Conservation (phyloP, 2,113 vertebrate species). For the Copsychus sechellarum region DNA sequence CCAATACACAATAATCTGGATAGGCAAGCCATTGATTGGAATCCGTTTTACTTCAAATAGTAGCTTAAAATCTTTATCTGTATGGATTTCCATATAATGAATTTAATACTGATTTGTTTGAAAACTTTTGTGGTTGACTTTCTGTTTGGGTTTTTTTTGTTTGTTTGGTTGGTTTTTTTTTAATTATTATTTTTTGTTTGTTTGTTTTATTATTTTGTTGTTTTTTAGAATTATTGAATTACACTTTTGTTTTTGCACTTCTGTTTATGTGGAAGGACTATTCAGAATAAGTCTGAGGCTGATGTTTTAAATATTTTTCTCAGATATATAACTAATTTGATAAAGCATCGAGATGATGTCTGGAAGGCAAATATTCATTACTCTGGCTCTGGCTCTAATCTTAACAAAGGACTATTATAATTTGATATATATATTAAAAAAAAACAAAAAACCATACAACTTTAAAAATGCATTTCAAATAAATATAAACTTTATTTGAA, state of each 20-base stretch:
- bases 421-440: not conserved
- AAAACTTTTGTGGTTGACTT: not conserved
- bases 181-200: no score
- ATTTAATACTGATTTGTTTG: not conserved
- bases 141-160: not conserved
- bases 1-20: not conserved
- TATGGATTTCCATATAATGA: not conserved
- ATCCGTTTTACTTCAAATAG: not conserved
- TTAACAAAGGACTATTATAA: not conserved
- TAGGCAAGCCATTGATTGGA: not conserved
- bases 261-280: not conserved
- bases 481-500: not conserved
- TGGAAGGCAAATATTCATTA: conserved; percentile 10
- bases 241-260: not conserved
- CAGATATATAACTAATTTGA: not conserved
- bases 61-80: not conserved
- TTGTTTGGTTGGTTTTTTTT: not conserved
- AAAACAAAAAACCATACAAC: not conserved
- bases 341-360: not conserved
- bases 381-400: not conserved
- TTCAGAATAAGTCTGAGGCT: not conserved
- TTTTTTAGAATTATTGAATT: not conserved
- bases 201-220: no score
- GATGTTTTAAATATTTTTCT: not conserved
- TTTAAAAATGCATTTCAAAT: not conserved